Conservation (phyloP, 2,797 vertebrate genomes). For the Choloepus didactylus region DNA sequence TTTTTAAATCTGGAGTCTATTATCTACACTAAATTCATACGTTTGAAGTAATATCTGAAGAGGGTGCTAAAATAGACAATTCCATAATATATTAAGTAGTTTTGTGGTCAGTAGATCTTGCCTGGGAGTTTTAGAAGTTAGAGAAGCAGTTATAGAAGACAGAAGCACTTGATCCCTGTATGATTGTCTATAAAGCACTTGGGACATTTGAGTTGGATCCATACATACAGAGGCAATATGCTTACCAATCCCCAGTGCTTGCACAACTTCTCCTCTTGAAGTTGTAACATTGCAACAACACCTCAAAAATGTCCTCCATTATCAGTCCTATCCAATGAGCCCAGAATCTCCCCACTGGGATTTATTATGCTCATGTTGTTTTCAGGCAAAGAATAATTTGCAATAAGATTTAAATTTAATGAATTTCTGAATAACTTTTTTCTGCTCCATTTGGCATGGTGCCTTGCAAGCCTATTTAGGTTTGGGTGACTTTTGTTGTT, state of each 20-base stretch:
- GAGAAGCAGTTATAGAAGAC: neutral
- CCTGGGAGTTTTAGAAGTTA: neutral
- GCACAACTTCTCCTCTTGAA: neutral
- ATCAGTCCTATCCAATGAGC: neutral
- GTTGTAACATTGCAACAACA: neutral
- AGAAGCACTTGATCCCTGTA: neutral
- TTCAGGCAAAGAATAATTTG: conserved; percentile 15
- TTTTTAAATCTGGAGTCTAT: neutral
- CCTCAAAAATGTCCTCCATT: conserved; percentile 46
- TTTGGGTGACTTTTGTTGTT: neutral
- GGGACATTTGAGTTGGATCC: neutral
- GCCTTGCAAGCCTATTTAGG: neutral
- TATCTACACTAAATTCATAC: neutral
- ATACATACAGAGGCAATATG: neutral
- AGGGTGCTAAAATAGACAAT: neutral
- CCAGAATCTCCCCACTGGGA: conserved; percentile 7
- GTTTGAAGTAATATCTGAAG: neutral
- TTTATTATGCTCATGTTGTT: conserved; percentile 47
- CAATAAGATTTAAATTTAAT: conserved; percentile 52
- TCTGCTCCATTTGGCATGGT: conserved; percentile 17
- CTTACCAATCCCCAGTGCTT: neutral
- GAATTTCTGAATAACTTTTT: conserved; percentile 54
- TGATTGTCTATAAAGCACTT: neutral
- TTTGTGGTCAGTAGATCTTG: neutral
- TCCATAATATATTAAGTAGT: neutral